Base-by-base conservation (phyloP, 1,140 invertebrate species). In the Bombus cullumanus region DNA sequence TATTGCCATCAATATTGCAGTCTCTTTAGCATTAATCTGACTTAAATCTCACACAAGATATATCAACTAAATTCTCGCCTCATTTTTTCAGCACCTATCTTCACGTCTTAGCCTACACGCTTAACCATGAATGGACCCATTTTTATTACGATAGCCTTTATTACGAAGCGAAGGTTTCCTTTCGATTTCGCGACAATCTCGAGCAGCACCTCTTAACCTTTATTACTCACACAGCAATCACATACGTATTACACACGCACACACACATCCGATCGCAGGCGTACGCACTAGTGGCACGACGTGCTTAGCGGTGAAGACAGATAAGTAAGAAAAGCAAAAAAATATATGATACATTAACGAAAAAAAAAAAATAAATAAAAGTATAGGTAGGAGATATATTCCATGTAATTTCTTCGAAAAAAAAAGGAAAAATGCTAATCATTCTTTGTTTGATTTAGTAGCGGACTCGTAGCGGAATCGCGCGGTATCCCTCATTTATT, bases 311-410 rank as follows among this genome's bases (percentile, higher is more conserved):
- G 59, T 69, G 66, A 64, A 28, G 53, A 73, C 6, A 62, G 47
- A 74, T 82, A 69, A 62, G 53, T 83, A 69, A 59, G 25, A 43
- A 39, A 79, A 69, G 66, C 43, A 37, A n/a, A 87, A 66, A 62
- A 78, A 66, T 37, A 89, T 59, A 85, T 69, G 57, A 68, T 69
- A 87, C n/a, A 47, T 31, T n/a, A 73, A 64, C 13, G 13, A 64
- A 64, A 73, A n/a, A n/a, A n/a, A n/a, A 59, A 76, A 59, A 69
- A 86, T 79, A 62, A 41, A 79, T 72, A 53, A 64, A 87, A 83
- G 74, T 72, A 22, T 87, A 90, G 73, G 31, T 90, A 89, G 88
- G 73, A 62, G 78, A 37, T 89, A 85, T 90, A 90, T 87, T 90
- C 75, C 85, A 85, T 79, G 86, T 90, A 90, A 89, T 76, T 66